Evolutionary conservation across 2,888 invertebrate genomes (phyloP), one percentile per base, ranked within the genome.

Genomic region (Octodonta nipae): DNA sequence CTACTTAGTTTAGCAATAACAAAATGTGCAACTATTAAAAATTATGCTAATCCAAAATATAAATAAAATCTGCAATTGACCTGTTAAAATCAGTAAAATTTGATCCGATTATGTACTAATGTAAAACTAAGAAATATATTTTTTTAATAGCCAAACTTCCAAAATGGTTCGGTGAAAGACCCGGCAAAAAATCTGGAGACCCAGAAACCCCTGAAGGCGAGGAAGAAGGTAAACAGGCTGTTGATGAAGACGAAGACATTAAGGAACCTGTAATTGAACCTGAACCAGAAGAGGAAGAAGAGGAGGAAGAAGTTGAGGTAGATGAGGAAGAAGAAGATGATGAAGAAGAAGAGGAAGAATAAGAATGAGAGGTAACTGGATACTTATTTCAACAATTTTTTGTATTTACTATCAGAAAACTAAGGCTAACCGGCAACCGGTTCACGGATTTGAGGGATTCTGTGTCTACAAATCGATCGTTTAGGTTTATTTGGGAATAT

Each of bases 101-200:
- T n/a, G n/a, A n/a, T n/a, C n/a, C n/a, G n/a, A n/a, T n/a, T n/a
- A n/a, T n/a, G n/a, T n/a, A n/a, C n/a, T n/a, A n/a, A n/a, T n/a
- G n/a, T n/a, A n/a, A n/a, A n/a, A n/a, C n/a, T n/a, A n/a, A n/a
- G n/a, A n/a, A n/a, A n/a, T n/a, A n/a, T n/a, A n/a, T n/a, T n/a
- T n/a, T n/a, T n/a, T n/a, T n/a, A n/a, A n/a, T 22, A 88, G 89
- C 87, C 71, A 80, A 82, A 73, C 71, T 89, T 67, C 88, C 88
- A 54, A 89, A 88, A 67, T 89, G 89, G 89, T 88, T 88, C 74
- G 88, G 89, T 54, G 89, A 89, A 68, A 74, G 88, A 66, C 88
- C 88, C 48, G 88, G 88, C 72, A 88, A 86, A 67, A 89, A 87
- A 73, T 64, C 78, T 63, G 87, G 82, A 46, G 88, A 85, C 46